Evolutionary conservation across 2,888 invertebrate genomes (phyloP).

Genomic region (Tigriopus californicus): DNA sequence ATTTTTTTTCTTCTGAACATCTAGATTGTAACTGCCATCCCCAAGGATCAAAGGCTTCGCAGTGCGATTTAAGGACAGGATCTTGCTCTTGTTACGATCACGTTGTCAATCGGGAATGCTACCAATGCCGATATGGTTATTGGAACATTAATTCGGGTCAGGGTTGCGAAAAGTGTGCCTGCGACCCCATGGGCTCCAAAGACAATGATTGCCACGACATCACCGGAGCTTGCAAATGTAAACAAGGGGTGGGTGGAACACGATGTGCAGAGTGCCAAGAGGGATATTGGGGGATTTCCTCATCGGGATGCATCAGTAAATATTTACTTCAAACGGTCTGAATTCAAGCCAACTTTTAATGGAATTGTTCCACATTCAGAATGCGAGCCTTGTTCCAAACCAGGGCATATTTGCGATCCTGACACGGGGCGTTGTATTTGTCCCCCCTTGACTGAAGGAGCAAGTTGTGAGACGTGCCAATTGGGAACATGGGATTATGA

Average conservation of each 20-base stretch:
- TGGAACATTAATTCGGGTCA: constrained; percentile 19
- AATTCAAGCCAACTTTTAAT: not conserved
- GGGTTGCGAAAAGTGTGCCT: constrained; percentile 60
- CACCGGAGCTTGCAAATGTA: constrained; percentile 46
- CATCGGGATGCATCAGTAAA: constrained; percentile 39
- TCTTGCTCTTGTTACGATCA: not conserved
- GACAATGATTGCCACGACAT: constrained; percentile 46
- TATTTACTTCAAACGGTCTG: not conserved
- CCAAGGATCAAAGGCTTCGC: not conserved
- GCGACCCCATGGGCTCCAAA: constrained; percentile 51
- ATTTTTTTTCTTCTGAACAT: not conserved
- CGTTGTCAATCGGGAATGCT: not conserved
- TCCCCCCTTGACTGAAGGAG: constrained; percentile 64
- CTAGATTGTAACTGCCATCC: constrained; percentile 4
- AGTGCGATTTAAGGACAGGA: not conserved
- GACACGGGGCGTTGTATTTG: constrained; percentile 79
- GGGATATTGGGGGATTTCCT: constrained; percentile 47
- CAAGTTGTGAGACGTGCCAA: constrained; percentile 57
- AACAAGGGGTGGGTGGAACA: constrained; percentile 56
- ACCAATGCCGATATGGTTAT: constrained; percentile 18
- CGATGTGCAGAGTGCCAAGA: constrained; percentile 51
- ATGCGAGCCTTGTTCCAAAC: constrained; percentile 54
- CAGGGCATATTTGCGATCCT: constrained; percentile 75
- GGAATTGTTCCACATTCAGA: constrained; percentile 31
- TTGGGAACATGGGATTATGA: constrained; percentile 61